These are phyloP conservation scores for Onychostruthus taczanowskii DNA, from an alignment of 2,113 vertebrate species.

Conservation along the genomic window DNA sequence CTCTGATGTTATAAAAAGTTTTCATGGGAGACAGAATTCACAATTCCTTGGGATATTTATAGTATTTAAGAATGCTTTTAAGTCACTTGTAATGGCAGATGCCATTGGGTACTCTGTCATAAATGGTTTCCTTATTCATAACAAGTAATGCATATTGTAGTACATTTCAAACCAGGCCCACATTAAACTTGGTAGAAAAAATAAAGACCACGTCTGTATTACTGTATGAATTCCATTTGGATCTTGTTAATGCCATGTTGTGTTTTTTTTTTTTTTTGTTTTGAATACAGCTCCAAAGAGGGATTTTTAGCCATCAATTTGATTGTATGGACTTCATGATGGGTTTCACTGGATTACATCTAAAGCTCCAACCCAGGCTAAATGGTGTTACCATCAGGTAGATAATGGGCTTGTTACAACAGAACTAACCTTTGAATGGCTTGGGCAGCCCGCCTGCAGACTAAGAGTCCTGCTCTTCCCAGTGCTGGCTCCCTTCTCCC, in stretches of 20 bases:
- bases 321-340: background rate
- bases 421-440: background rate
- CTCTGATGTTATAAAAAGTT: constrained; percentile 5
- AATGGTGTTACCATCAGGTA: background rate
- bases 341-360: background rate
- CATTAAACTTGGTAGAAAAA: background rate
- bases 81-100: constrained; percentile 28
- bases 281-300: background rate
- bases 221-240: background rate
- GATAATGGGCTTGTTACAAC: background rate
- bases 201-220: background rate
- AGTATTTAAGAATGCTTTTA: constrained; percentile 45
- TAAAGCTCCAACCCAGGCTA: background rate
- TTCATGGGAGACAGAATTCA: background rate
- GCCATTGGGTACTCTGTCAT: constrained; percentile 10
- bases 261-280: background rate
- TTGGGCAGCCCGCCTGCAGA: background rate
- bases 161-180: background rate
- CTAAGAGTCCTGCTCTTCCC: background rate
- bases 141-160: background rate
- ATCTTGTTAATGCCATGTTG: background rate
- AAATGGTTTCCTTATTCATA: constrained; percentile 28
- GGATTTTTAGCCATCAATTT: background rate
- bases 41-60: constrained; percentile 25
- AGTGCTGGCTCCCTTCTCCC: background rate